These are phyloP conservation scores for Pseudoips prasinana DNA, from an alignment of 2,888 invertebrate genomes.

Conservation along the genomic window DNA sequence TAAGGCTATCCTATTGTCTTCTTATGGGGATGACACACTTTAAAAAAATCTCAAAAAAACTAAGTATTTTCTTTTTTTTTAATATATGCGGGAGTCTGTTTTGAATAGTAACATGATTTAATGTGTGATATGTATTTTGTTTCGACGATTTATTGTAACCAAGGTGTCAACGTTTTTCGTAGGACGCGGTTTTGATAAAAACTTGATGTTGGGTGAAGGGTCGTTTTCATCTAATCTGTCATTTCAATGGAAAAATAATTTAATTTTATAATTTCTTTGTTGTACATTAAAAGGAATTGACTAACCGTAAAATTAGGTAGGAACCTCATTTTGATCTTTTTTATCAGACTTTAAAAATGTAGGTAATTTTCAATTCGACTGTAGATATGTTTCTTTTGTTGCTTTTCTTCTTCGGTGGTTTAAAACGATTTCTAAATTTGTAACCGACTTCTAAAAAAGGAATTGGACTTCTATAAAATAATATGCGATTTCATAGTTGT, in stretches of 20 bases:
- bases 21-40: slow-evolving; percentile 72
- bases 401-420: too few relatives aligned
- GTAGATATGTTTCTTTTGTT: too few relatives aligned
- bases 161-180: slow-evolving; percentile 48
- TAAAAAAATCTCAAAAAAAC: slow-evolving; percentile 33
- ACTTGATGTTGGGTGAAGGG: slow-evolving; percentile 26
- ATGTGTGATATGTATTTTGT: slow-evolving; percentile 68
- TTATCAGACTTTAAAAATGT: too few relatives aligned
- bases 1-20: slow-evolving; percentile 70
- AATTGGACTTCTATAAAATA: too few relatives aligned
- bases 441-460: too few relatives aligned
- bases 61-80: slow-evolving; percentile 35
- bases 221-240: slow-evolving; percentile 2
- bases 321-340: background rate
- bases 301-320: slow-evolving; percentile 19
- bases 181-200: slow-evolving; percentile 49
- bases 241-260: slow-evolving; percentile 9
- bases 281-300: slow-evolving; percentile 3
- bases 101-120: slow-evolving; percentile 77
- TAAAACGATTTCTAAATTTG: too few relatives aligned
- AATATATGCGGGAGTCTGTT: slow-evolving; percentile 57
- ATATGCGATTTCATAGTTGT: too few relatives aligned
- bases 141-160: slow-evolving; percentile 66
- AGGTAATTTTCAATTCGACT: too few relatives aligned
- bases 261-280: slow-evolving; percentile 11